These are phyloP conservation scores for Orchesella cincta DNA, from an alignment of 1,140 invertebrate genomes.

Conservation along the genomic window DNA sequence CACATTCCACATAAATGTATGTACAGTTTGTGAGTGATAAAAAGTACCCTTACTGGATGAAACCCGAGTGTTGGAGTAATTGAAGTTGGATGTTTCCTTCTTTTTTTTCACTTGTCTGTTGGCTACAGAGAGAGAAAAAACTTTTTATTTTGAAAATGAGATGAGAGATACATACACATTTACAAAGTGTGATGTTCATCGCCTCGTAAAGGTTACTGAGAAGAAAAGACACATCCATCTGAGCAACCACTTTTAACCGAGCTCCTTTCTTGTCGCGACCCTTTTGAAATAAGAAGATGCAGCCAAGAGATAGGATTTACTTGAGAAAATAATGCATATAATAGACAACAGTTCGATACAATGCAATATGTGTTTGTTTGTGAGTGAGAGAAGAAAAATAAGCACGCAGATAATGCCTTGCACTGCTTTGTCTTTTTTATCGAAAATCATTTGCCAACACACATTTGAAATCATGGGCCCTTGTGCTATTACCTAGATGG, in stretches of 20 bases:
- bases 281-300: background rate
- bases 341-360: conserved; percentile 22
- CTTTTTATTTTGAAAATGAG: background rate
- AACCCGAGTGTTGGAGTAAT: conserved; percentile 19
- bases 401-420: background rate
- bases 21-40: background rate
- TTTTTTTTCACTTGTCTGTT: background rate
- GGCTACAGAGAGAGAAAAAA: background rate
- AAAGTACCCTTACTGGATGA: background rate
- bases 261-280: background rate
- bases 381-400: background rate
- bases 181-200: conserved; percentile 20
- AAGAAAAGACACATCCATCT: background rate
- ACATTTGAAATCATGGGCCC: background rate
- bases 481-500: too few relatives aligned
- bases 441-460: background rate
- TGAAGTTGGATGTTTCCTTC: conserved; percentile 15
- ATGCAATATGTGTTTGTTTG: background rate
- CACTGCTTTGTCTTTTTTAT: background rate
- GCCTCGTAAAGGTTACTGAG: conserved; percentile 1
- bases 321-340: too few relatives aligned
- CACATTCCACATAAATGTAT: too few relatives aligned
- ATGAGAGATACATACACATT: background rate
- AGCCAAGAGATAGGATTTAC: conserved; percentile 13
- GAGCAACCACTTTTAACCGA: background rate